These are phyloP conservation scores for Linnaemya tessellans DNA, from an alignment of 2,888 invertebrate species.

Conservation along the genomic window DNA sequence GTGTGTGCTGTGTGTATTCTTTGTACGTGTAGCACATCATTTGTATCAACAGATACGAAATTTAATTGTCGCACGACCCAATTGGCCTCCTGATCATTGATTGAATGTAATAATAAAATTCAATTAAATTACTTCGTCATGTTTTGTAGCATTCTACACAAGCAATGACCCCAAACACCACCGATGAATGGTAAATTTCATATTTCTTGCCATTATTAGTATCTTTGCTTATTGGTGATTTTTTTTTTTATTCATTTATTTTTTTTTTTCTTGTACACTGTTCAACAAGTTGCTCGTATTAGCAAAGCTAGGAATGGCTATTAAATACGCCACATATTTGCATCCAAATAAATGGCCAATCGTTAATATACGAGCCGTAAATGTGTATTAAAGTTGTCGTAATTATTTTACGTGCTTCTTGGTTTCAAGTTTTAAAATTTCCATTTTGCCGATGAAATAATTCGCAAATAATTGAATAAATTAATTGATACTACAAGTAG, in stretches of 20 bases:
- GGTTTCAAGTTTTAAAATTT: no score
- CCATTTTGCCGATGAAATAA: no score
- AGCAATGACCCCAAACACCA: conserved; percentile 64
- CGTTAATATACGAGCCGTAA: neutral
- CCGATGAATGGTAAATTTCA: conserved; percentile 59
- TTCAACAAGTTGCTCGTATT: conserved; percentile 6
- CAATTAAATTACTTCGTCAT: conserved; percentile 73
- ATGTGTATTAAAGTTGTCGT: neutral
- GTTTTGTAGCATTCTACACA: conserved; percentile 57
- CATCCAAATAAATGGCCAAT: neutral
- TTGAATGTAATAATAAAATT: conserved; percentile 82
- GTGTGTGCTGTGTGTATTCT: neutral
- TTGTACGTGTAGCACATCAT: conserved; percentile 41
- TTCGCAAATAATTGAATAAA: no score
- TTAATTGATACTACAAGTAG: no score
- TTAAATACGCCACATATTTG: neutral
- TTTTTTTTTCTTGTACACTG: conserved; percentile 31
- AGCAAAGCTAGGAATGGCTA: neutral
- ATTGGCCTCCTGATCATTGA: conserved; percentile 83
- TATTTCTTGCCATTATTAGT: conserved; percentile 40
- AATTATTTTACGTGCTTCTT: neutral
- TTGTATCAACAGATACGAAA: conserved; percentile 70
- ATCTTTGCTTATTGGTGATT: conserved; percentile 17
- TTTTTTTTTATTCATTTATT: neutral
- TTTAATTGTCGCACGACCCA: conserved; percentile 84